Evolutionary conservation across 1,140 invertebrate species (phyloP), one percentile per base, ranked within the genome.

Genomic region (Drosophila kurseongensis): DNA sequence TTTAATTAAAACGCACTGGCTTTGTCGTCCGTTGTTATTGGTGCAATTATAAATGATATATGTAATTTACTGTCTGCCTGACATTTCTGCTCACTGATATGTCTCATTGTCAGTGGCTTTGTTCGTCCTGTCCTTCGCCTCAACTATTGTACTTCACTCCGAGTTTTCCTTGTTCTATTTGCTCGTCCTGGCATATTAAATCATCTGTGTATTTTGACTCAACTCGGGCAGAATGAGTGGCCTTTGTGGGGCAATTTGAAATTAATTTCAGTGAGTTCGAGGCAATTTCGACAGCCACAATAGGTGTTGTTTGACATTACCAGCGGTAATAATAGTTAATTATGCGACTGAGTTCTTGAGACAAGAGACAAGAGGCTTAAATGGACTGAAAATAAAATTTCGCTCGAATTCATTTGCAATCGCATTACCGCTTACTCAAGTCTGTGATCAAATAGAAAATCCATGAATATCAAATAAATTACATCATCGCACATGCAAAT

Each of bases 41-140:
- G 56, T 47, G 62, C 76, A 89, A 88, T 88, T 89, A 88, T 89
- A 83, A 76, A 89, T 89, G 84, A 83, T 88, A 80, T 88, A 89
- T 89, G 57, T 80, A 89, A 89, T 88, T 83, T 67, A 83, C 63
- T 80, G 55, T 62, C 35, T 48, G 45, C 45, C 55, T 60, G 57
- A 59, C 32, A 48, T 62, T 56, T 73, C 55, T 18, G 18, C 62
- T 41, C 16, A 52, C 48, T 50, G 73, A 67, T 76, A 67, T 67
- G 73, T 75, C 54, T 38, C 50, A 42, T 59, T 68, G 32, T 61
- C 45, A 58, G 61, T 55, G 35, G 18, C 52, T 66, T 58, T 62
- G 50, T 73, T 74, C 66, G 48, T 57, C 55, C 14, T 47, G 58
- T 41, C 52, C 65, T 27, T 12, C 14, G 14, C 10, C 47, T 14